Base-by-base conservation (phyloP, 92 coral and sea anemone genomes). In the Hydrozoanthus gracilis region DNA sequence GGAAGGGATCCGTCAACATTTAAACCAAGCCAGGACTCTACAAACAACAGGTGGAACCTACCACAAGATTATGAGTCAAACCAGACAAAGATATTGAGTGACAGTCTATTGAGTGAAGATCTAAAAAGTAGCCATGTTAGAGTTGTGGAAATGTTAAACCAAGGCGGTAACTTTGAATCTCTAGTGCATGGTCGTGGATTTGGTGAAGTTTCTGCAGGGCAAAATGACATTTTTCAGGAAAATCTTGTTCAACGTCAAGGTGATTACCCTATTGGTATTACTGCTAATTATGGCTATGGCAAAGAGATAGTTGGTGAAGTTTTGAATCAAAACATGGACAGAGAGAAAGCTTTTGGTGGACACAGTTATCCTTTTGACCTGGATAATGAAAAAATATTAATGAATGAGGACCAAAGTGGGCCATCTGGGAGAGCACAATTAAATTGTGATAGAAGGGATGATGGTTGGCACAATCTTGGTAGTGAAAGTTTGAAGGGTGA, bases 401-500 rank as follows among this genome's bases (percentile, higher is more conserved):
- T 58, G 9, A 44, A n/a, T 35, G 54, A 56, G 6, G 65, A 39
- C 60, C 76, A 48, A 20, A 69, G 71, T 45, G 20, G 18, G 17
- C 7, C 67, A 55, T 50, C 62, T 51, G 76, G 20, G 14, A 51
- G 66, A 80, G 10, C 6, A 65, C 54, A 49, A 18, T 73, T 20
- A 66, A 51, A 82, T 69, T 76, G 71, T 9, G 55, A 66, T 80
- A 60, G 72, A 48, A 68, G 27, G 11, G 52, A 61, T 46, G 80
- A 48, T 5, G 82, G 72, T 51, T 45, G 73, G 10, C 47, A 60
- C 55, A 73, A 51, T 49, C 44, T 68, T 47, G 82, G 83, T 70
- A 73, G 88, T 67, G 61, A 54, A 16, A 76, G 90, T 76, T 67
- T 69, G 44, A 61, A 60, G 58, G 46, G 70, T 17, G 88, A 75